Percentiles rank a stretch among this genome's conserved stretches.
phyloP scores from a whole-genome alignment of 2,888 invertebrate genomes.

The Athetis lepigone region DNA sequence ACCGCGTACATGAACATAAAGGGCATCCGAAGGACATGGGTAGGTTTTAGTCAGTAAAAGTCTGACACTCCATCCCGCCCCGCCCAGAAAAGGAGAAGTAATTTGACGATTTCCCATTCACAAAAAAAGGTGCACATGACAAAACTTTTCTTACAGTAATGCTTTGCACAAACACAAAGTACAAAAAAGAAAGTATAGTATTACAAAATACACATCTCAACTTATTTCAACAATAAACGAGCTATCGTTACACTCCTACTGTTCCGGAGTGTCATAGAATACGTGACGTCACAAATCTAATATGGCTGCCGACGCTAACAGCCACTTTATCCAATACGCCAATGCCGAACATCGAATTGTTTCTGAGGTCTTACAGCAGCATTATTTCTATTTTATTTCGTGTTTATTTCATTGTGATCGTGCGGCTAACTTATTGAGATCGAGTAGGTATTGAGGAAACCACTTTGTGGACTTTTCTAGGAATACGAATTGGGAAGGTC shows the following conservation, averaged over 20 bases:
- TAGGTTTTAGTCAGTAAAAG: too few species aligned
- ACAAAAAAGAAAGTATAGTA: neutral
- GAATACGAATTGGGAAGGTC: too few species aligned
- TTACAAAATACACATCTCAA: slow-evolving; percentile 5
- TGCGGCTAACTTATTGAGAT: slow-evolving; percentile 16
- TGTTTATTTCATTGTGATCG: slow-evolving; percentile 31
- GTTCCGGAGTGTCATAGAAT: slow-evolving; percentile 21
- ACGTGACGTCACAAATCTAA: slow-evolving; percentile 52
- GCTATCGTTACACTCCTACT: slow-evolving; percentile 16
- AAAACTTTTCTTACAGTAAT: too few species aligned
- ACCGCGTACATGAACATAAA: too few species aligned
- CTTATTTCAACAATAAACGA: slow-evolving; percentile 29
- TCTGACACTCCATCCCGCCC: too few species aligned
- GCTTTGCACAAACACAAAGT: too few species aligned
- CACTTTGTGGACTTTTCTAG: too few species aligned
- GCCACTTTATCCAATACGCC: slow-evolving; percentile 35
- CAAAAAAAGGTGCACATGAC: too few species aligned
- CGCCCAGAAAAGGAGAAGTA: too few species aligned
- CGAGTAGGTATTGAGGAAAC: neutral
- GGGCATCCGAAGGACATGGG: too few species aligned
- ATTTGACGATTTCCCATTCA: too few species aligned
- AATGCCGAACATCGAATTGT: slow-evolving; percentile 35
- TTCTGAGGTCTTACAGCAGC: slow-evolving; percentile 6
- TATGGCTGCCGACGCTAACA: slow-evolving; percentile 40
- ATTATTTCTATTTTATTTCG: slow-evolving; percentile 27